A percentile compares a stretch with the other conserved stretches of the same genome.
Evolutionary conservation across 2,113 vertebrate genomes (phyloP).

Genomic region (Potamarius usumacintae): DNA sequence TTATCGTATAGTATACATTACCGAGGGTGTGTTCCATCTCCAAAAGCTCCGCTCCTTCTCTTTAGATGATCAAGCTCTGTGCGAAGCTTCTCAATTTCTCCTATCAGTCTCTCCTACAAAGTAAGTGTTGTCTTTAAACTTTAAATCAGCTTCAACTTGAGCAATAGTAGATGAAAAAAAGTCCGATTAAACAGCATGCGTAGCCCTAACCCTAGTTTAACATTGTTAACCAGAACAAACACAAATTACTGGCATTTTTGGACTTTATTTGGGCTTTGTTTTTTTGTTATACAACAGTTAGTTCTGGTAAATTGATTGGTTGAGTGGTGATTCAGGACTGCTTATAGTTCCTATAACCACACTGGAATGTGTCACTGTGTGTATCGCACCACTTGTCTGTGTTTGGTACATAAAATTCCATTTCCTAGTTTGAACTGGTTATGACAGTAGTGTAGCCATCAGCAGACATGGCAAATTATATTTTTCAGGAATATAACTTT

Average conservation of each 20-base stretch:
- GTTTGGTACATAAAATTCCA: neutral
- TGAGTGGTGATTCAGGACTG: neutral
- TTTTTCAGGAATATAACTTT: neutral
- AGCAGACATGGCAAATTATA: neutral
- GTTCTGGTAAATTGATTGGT: neutral
- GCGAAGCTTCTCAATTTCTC: conserved; percentile 93
- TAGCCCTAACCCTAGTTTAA: neutral
- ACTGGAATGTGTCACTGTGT: neutral
- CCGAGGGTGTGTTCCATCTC: conserved; percentile 85
- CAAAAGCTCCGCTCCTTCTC: conserved; percentile 83
- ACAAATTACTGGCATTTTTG: neutral
- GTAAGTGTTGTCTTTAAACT: neutral
- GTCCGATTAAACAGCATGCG: neutral
- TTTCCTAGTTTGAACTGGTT: neutral
- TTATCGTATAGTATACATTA: conserved; percentile 59
- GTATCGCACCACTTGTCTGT: neutral
- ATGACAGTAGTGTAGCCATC: neutral
- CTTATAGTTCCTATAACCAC: neutral
- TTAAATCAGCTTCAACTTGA: neutral
- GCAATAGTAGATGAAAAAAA: neutral
- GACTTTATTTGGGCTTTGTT: neutral
- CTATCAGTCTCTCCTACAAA: conserved; percentile 85
- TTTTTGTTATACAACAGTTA: neutral
- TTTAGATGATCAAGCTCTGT: conserved; percentile 93
- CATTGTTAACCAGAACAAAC: neutral